phyloP scores from a whole-genome alignment of 2,888 invertebrate species.

The Zeuzera pyrina region DNA sequence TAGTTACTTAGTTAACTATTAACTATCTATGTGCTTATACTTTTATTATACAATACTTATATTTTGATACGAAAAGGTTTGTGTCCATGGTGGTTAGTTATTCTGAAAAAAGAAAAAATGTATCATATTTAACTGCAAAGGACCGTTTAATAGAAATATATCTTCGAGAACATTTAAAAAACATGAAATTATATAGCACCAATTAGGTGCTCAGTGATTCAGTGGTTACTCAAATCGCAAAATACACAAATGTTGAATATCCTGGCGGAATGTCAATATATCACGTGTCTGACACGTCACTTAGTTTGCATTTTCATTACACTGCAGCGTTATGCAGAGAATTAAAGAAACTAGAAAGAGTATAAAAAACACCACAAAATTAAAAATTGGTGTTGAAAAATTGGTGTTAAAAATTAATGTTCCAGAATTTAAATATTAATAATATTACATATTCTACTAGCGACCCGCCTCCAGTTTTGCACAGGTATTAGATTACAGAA shows the following conservation, averaged over 20 bases:
- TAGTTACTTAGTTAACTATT: too few relatives aligned
- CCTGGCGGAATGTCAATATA: slow-evolving; percentile 30
- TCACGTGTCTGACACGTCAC: slow-evolving; percentile 36
- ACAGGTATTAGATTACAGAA: too few relatives aligned
- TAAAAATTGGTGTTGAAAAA: background rate
- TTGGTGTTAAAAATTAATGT: background rate
- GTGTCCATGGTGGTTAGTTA: too few relatives aligned
- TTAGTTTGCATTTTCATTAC: slow-evolving; percentile 35
- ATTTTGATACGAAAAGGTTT: too few relatives aligned
- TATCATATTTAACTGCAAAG: too few relatives aligned
- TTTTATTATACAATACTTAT: too few relatives aligned
- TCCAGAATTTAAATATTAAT: background rate
- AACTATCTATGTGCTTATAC: too few relatives aligned
- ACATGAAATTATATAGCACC: too few relatives aligned
- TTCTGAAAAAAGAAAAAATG: too few relatives aligned
- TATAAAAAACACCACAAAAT: background rate
- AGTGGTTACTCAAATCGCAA: background rate
- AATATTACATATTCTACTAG: background rate
- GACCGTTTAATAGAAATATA: too few relatives aligned
- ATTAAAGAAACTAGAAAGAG: background rate
- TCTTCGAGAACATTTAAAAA: too few relatives aligned
- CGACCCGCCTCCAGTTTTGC: too few relatives aligned
- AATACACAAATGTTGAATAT: background rate
- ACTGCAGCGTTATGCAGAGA: background rate
- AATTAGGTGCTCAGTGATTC: background rate